Conservation (phyloP, 2,113 vertebrate genomes). For the Epinephelus cyanopodus region DNA sequence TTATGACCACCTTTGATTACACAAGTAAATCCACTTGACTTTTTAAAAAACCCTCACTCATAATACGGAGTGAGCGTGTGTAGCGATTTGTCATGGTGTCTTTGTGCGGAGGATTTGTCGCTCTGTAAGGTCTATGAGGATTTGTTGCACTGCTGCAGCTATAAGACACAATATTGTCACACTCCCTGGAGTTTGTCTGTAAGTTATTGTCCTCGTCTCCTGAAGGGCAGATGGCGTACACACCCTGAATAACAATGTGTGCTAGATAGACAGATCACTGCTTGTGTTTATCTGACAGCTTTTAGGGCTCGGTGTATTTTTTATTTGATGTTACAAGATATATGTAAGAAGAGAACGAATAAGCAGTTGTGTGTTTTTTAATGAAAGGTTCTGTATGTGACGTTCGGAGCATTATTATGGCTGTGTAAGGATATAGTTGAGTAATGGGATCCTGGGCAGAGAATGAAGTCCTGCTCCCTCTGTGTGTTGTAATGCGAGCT, state of each 20-base stretch:
- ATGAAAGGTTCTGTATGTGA: no score
- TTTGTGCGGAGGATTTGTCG: constrained; percentile 41
- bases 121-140: constrained; percentile 38
- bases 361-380: no score
- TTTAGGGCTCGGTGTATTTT: no score
- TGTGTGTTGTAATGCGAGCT: no score
- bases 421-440: no score
- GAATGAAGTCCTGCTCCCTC: no score
- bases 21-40: constrained; percentile 20
- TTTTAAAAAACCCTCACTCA: constrained; percentile 1
- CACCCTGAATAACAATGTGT: constrained; percentile 25
- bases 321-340: no score
- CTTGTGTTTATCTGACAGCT: neutral
- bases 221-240: constrained; percentile 50
- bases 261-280: neutral
- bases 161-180: constrained; percentile 24
- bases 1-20: neutral
- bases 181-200: constrained; percentile 39
- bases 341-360: no score
- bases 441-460: no score
- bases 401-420: no score
- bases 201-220: constrained; percentile 59
- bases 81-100: neutral
- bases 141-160: constrained; percentile 38
- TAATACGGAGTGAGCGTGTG: neutral